Base-by-base conservation (phyloP, 2,113 vertebrate species). In the Penelope pileata region DNA sequence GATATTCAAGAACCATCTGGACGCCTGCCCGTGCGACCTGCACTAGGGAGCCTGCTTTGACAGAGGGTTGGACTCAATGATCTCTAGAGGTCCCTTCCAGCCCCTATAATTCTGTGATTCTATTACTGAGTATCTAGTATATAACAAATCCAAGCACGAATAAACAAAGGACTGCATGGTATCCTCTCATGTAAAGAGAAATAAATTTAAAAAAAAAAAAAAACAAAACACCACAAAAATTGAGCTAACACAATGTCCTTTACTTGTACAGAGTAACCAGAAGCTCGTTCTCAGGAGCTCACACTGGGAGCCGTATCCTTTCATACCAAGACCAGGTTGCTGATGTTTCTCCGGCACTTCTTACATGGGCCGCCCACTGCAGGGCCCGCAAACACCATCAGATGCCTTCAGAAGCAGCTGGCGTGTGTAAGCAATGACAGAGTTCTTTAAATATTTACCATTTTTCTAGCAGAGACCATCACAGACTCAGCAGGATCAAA, bases 381-480 rank as follows among this genome's bases (percentile, higher is more conserved):
- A 2, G 32, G 19, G 48, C 48, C 11, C 50, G 5, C 21, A 7
- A 26, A 15, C 56, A 19, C 32, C 11, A 12, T 15, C 32, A 29
- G 56, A 13, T 3, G 19, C 40, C 22, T 26, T 15, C 10, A 6
- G 19, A 13, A 13, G 27, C 59, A 24, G 23, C 4, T 16, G 8
- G 12, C 1, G 0, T 2, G 4, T 10, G 58, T 3, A 1, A 7
- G 42, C 51, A 4, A 2, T 6, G 43, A 5, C 12, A 8, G 64
- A 12, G 21, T 2, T 2, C 58, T 30, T 27, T 7, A 6, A 32
- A 23, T 12, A 15, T 3, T 63, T 9, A 30, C 38, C 26, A 1
- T 7, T 24, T 19, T 2, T 2, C 40, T 67, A 58, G 42, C 32
- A 13, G 48, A n/a, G 10, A 60, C 32, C 56, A 4, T 29, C 27